Conservation (phyloP, 2,113 vertebrate species). For the Hippocampus zosterae region DNA sequence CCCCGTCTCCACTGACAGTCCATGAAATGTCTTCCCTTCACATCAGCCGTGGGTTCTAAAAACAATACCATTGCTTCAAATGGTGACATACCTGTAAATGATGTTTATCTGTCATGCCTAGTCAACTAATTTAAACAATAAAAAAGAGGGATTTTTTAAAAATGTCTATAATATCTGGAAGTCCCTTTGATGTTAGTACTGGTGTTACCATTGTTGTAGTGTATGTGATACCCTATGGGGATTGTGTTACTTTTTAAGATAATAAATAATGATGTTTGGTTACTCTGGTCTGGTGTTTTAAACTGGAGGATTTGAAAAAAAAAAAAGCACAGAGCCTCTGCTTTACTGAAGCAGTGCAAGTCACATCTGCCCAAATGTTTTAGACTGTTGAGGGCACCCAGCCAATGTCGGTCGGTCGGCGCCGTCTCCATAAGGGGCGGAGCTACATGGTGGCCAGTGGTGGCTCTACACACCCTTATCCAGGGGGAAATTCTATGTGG, state of each 20-base stretch:
- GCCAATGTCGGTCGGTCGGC: too few relatives aligned
- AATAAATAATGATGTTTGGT: conserved; percentile 97
- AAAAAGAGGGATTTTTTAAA: conserved; percentile 82
- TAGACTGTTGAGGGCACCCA: too few relatives aligned
- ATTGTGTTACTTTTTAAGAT: conserved; percentile 99
- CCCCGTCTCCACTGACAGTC: conserved; percentile 77
- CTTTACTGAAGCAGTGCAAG: too few relatives aligned
- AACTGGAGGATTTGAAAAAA: too few relatives aligned
- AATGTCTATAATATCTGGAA: conserved; percentile 98
- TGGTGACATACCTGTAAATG: conserved; percentile 96
- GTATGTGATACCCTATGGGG: conserved; percentile 94
- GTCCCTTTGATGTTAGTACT: conserved; percentile 92
- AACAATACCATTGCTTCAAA: conserved; percentile 94
- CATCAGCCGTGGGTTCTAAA: conserved; percentile 88
- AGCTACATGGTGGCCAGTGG: too few relatives aligned
- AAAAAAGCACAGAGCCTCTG: too few relatives aligned
- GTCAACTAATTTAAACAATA: conserved; percentile 86
- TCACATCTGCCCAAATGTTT: too few relatives aligned
- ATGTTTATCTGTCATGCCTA: conserved; percentile 98
- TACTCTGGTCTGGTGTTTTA: conserved; percentile 60
- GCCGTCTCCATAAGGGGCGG: too few relatives aligned
- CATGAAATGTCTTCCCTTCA: conserved; percentile 98
- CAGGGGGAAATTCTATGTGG: too few relatives aligned
- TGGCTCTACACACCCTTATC: too few relatives aligned
- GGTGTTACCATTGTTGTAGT: conserved; percentile 97